phyloP scores from a whole-genome alignment of 2,797 vertebrate genomes.

The Xiphophorus birchmanni region DNA sequence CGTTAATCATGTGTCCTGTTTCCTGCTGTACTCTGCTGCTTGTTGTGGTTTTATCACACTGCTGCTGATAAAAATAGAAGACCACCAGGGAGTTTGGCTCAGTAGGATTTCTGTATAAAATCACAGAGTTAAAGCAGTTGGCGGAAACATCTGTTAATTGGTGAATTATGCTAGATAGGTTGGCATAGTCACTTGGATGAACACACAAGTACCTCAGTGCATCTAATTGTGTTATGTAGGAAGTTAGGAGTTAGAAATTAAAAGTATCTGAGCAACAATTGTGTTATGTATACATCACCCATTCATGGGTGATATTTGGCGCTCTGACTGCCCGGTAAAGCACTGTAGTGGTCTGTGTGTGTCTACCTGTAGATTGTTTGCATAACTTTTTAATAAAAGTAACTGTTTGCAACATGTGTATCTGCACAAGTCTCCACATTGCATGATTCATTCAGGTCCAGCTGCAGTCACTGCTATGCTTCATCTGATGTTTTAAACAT shows the following conservation, averaged over 20 bases:
- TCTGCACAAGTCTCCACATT: background rate
- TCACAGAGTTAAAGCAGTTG: conserved; percentile 6
- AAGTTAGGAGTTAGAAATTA: background rate
- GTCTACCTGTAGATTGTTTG: background rate
- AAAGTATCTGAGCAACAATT: background rate
- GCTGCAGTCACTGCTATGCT: background rate
- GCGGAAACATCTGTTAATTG: conserved; percentile 1
- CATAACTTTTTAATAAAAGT: background rate
- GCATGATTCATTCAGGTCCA: background rate
- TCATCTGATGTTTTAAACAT: background rate
- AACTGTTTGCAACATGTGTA: background rate
- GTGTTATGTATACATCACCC: background rate
- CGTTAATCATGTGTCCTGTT: background rate
- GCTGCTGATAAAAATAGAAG: background rate
- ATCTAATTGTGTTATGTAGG: background rate
- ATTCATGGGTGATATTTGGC: background rate
- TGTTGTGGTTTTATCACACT: background rate
- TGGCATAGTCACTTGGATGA: background rate
- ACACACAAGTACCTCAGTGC: background rate
- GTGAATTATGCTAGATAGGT: background rate
- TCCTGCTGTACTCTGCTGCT: background rate
- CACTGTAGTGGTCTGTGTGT: background rate
- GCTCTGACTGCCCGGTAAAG: background rate
- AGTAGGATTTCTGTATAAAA: conserved; percentile 16
- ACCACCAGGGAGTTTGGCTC: background rate